A percentile compares a stretch with the other conserved stretches of the same genome.
Evolutionary conservation across 92 coral and sea anemone species (phyloP).

Genomic region (Actinernus sp.): DNA sequence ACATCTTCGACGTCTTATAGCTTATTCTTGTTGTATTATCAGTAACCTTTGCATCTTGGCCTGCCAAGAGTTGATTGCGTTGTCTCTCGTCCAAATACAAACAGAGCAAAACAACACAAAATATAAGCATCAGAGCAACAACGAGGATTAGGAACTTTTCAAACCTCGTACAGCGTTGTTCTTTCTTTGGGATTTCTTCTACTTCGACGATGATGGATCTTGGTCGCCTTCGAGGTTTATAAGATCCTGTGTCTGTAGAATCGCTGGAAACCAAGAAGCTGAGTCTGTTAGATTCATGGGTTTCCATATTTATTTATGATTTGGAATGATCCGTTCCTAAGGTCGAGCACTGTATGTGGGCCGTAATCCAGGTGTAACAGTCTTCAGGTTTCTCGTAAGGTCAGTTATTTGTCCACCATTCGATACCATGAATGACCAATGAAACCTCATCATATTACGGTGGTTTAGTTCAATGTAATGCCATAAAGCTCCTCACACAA

Average conservation of each 20-base stretch:
- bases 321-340: too few species aligned
- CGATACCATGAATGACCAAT: too few species aligned
- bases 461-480: too few species aligned
- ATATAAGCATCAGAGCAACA: constrained; percentile 53
- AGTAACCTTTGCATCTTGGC: background rate
- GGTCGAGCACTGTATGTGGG: too few species aligned
- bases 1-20: constrained; percentile 2
- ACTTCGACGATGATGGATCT: constrained; percentile 10
- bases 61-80: constrained; percentile 2
- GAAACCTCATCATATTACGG: too few species aligned
- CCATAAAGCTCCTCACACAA: too few species aligned
- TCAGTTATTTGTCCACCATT: too few species aligned
- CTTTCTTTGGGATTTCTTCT: background rate
- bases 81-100: constrained; percentile 63
- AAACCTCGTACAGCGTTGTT: constrained; percentile 24
- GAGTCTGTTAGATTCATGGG: constrained; percentile 22
- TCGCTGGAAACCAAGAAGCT: constrained; percentile 9
- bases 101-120: constrained; percentile 61
- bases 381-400: too few species aligned
- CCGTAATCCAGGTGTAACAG: too few species aligned
- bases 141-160: constrained; percentile 54
- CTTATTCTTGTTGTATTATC: background rate
- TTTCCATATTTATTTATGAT: constrained; percentile 23
- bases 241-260: constrained; percentile 5
- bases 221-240: constrained; percentile 35